These are phyloP conservation scores for Phoeniculus purpureus DNA, from an alignment of 2,797 vertebrate species.

Conservation along the genomic window DNA sequence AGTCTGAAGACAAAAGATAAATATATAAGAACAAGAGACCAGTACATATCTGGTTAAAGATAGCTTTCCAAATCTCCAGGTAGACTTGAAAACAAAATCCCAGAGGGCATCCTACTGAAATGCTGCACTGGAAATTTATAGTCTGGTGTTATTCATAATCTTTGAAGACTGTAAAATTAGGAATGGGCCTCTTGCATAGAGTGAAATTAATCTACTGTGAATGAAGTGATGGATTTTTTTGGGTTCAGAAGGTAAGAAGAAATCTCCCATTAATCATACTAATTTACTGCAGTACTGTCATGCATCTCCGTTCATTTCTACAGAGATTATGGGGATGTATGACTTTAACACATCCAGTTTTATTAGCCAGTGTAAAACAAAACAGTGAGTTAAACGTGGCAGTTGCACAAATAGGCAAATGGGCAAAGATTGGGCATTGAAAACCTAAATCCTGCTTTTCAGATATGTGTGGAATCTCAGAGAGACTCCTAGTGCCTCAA, in stretches of 20 bases:
- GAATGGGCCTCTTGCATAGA: not conserved
- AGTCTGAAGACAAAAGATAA: not conserved
- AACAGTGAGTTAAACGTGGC: not conserved
- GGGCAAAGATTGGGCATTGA: not conserved
- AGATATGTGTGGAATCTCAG: not conserved
- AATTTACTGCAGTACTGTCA: conserved; percentile 5
- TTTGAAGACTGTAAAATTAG: conserved; percentile 21
- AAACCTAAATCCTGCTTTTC: not conserved
- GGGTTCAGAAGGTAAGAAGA: conserved; percentile 7
- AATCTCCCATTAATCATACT: conserved; percentile 12
- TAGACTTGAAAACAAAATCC: not conserved
- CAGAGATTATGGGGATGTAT: not conserved
- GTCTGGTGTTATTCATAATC: not conserved
- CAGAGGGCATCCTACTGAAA: not conserved
- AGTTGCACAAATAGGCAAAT: not conserved
- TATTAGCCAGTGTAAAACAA: not conserved
- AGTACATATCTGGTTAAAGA: not conserved
- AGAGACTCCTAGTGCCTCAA: not conserved
- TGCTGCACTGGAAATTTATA: not conserved
- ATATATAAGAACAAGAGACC: not conserved
- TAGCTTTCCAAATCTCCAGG: not conserved
- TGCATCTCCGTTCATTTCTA: not conserved
- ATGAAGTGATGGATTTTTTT: conserved; percentile 13
- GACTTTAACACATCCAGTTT: not conserved
- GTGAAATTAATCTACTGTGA: conserved; percentile 23